Evolutionary conservation across 2,797 vertebrate genomes (phyloP).

Genomic region (Danio aesculapii): DNA sequence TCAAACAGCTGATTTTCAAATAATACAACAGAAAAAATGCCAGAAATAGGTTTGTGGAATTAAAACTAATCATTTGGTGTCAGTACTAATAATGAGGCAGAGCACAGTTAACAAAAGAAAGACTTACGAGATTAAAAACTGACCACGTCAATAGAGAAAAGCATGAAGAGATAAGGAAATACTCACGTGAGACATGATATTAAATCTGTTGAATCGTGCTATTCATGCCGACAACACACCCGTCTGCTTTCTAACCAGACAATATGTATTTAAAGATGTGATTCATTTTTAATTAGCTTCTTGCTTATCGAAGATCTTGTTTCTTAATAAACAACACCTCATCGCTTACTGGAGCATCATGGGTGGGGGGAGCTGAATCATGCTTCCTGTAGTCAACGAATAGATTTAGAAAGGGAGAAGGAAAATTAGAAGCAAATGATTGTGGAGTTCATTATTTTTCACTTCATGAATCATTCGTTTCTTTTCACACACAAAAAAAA

Average conservation of each 20-base stretch:
- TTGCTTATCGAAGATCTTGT: conserved; percentile 54
- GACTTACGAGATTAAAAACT: conserved; percentile 50
- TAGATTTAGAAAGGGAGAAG: not conserved
- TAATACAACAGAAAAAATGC: conserved; percentile 46
- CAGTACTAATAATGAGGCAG: conserved; percentile 44
- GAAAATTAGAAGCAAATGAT: not conserved
- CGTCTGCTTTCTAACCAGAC: conserved; percentile 40
- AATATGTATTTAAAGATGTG: conserved; percentile 52
- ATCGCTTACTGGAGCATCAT: conserved; percentile 27
- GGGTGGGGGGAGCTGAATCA: conserved; percentile 3
- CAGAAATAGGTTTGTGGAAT: conserved; percentile 27
- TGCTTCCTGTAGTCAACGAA: conserved; percentile 14
- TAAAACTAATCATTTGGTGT: conserved; percentile 40
- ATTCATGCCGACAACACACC: conserved; percentile 13
- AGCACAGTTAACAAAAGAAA: conserved; percentile 40
- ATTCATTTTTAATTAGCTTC: conserved; percentile 63
- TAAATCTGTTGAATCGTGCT: conserved; percentile 53
- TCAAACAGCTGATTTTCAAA: conserved; percentile 47
- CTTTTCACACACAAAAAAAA: not conserved
- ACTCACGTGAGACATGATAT: conserved; percentile 48
- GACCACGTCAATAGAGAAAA: conserved; percentile 38
- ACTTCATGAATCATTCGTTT: not conserved
- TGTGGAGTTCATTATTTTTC: conserved; percentile 18
- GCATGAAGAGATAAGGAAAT: conserved; percentile 39
- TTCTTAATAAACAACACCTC: conserved; percentile 56